A percentile compares a stretch with the other conserved stretches of the same genome.
Conservation (phyloP, 2,113 vertebrate genomes). For the Verasper variegatus region DNA sequence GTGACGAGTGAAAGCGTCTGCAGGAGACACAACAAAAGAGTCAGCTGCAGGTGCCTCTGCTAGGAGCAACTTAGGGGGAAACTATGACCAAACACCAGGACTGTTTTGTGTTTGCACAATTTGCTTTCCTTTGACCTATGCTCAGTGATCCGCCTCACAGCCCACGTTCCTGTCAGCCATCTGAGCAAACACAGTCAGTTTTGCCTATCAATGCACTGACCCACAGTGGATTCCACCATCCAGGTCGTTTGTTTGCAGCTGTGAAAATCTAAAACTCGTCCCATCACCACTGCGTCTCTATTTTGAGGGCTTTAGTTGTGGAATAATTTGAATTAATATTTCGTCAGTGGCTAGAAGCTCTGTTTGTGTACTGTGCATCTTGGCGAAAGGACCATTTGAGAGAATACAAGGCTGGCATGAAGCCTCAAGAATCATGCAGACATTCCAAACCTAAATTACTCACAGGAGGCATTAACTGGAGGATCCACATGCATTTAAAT, state of each 20-base stretch:
- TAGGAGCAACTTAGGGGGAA: constrained; percentile 23
- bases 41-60: constrained; percentile 40
- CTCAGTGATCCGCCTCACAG: constrained; percentile 34
- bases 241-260: not conserved
- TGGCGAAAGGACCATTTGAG: too few species aligned
- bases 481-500: not conserved
- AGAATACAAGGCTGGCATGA: not conserved
- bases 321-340: not conserved
- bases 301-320: not conserved
- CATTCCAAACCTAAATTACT: not conserved
- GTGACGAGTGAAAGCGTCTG: constrained; percentile 42
- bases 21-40: constrained; percentile 13
- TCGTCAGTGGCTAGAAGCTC: not conserved
- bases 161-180: constrained; percentile 39
- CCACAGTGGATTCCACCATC: not conserved
- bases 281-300: not conserved
- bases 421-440: not conserved
- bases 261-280: not conserved
- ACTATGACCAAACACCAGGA: constrained; percentile 3
- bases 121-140: constrained; percentile 59
- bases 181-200: constrained; percentile 51
- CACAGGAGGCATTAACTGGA: not conserved
- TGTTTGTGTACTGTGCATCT: not conserved
- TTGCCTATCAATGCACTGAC: constrained; percentile 1
- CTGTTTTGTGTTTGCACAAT: constrained; percentile 59